Base-by-base conservation (phyloP, 2,113 vertebrate species). In the Microcebus tavaratra region DNA sequence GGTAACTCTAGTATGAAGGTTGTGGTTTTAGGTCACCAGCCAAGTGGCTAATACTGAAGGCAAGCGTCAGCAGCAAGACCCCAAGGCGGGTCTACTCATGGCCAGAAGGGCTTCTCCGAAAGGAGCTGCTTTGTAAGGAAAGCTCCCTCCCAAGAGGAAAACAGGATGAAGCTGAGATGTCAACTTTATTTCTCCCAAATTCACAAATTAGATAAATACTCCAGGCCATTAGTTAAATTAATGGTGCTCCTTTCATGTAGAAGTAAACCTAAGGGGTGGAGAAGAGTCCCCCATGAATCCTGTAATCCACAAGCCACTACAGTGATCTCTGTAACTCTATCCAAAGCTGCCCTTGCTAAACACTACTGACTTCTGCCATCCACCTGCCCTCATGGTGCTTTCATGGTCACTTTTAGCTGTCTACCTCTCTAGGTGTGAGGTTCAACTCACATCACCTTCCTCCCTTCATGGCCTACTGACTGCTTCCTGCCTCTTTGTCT, bases 361-460 rank as follows among this genome's bases (percentile, higher is more conserved):
- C 7, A 61, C 1, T 0, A 20, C 34, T 0, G 8, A 50, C 39
- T 83, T 2, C 50, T 84, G 23, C 15, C 61, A 55, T 25, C 70
- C 8, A 25, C 29, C 2, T 6, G 14, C 50, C 72, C 50, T 57
- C 39, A 20, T 0, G 0, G 2, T 27, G 57, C 20, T 27, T 76
- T 42, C 42, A 15, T 2, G 12, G 3, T 11, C 53, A 57, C 0
- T 2, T 21, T 50, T 55, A 53, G 11, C 4, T 6, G 31, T 7
- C 17, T 25, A 23, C 73, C 18, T 53, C 27, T 76, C 45, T 72
- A 29, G 63, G n/a, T 39, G 25, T 14, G 34, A 75, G 34, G 7
- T 17, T 90, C 57, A 45, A 21, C 29, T 75, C 25, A 1, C 8
- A 8, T 7, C 42, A 63, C 6, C 20, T 8, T 59, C 45, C 61